Evolutionary conservation across 2,113 vertebrate genomes (phyloP), one percentile per base, ranked within the genome.

Genomic region (Orcinus orca): DNA sequence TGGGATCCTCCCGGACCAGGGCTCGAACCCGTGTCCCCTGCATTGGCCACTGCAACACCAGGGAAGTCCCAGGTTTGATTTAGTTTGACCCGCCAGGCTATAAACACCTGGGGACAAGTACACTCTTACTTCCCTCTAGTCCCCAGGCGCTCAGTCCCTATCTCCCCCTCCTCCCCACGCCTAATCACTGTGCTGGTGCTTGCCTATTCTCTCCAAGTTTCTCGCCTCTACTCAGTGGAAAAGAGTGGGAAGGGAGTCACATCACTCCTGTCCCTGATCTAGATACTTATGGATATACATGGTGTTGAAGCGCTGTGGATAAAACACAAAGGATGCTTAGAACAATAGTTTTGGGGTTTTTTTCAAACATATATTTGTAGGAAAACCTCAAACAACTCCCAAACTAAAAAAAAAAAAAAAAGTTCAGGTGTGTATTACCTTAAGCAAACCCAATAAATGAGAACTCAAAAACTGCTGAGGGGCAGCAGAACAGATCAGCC

Each of bases 401-500:
- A 81, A 50, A 70, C 55, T 94, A 38, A 90, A 82, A 81, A 92
- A 36, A 68, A 95, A 85, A 90, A 36, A 86, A 81, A 81, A 74
- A 82, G 8, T 31, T 53, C 12, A 36, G 23, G 55, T 5, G 29
- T 93, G 13, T 21, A 85, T 90, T 94, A 55, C 73, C 47, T 94
- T 88, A 86, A 76, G 9, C 29, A 83, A 90, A 93, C 41, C 47
- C 81, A 96, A 68, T 90, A 95, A 95, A 95, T 73, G 58, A 88
- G 76, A 97, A 83, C 47, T 79, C 55, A 93, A 87, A 97, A 73
- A 73, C 41, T 53, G 81, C 29, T 41, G 55, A 31, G 17, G 3
- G 26, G 20, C 5, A 73, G 29, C 44, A 82, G n/a, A 88, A 63
- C 12, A 50, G 23, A 17, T 14, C 41, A 41, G 55, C n/a, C 55